A percentile compares a stretch with the other conserved stretches of the same genome.
phyloP scores from a whole-genome alignment of 2,113 vertebrate species.

The Phalacrocorax brasilianus region DNA sequence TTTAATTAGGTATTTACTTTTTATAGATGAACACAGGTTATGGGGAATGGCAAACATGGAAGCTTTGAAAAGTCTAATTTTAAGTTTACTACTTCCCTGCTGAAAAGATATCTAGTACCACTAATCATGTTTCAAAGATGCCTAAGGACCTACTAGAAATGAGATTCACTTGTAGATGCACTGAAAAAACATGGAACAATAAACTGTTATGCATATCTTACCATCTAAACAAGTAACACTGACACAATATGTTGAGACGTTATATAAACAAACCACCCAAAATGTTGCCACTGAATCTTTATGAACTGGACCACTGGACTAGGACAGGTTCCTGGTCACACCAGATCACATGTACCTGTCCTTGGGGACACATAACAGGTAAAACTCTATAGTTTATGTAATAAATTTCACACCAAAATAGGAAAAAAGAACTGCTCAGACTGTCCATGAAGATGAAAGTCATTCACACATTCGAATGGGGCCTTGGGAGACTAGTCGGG shows the following conservation, averaged over 20 bases:
- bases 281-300: neutral
- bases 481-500: neutral
- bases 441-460: neutral
- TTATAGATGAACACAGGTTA: neutral
- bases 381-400: neutral
- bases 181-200: neutral
- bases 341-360: neutral
- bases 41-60: neutral
- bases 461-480: neutral
- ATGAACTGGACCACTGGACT: neutral
- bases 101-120: neutral
- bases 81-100: neutral
- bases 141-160: neutral
- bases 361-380: neutral
- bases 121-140: neutral
- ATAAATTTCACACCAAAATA: neutral
- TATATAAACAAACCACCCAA: neutral
- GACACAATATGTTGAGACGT: neutral
- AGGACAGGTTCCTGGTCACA: neutral
- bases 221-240: neutral
- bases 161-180: neutral
- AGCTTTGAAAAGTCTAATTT: neutral
- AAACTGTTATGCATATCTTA: neutral
- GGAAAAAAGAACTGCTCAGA: neutral
- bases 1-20: neutral